A percentile compares a stretch with the other conserved stretches of the same genome.
These are phyloP conservation scores for Monoplex corrugatus DNA, from an alignment of 2,888 invertebrate species.

Conservation along the genomic window DNA sequence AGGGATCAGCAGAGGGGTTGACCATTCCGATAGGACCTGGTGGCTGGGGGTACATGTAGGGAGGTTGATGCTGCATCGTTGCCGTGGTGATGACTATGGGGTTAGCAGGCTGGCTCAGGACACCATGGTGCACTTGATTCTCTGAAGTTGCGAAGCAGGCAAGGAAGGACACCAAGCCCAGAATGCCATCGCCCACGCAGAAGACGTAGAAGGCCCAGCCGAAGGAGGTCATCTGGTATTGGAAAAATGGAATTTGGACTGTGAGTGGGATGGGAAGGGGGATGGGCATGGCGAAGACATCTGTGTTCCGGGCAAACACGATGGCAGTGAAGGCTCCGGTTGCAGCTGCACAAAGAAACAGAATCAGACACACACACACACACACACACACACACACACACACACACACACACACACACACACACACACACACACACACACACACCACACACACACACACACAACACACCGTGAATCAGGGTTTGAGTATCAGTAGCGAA, in stretches of 20 bases:
- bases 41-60: background rate
- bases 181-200: constrained; percentile 37
- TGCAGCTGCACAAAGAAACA: constrained; percentile 40
- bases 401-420: too few relatives aligned
- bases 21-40: background rate
- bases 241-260: too few relatives aligned
- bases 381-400: too few relatives aligned
- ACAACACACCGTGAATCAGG: too few relatives aligned
- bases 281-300: background rate
- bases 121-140: background rate
- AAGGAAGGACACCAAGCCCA: constrained; percentile 45
- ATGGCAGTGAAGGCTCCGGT: constrained; percentile 32
- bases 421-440: too few relatives aligned
- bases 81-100: background rate
- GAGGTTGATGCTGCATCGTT: background rate
- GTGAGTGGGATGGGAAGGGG: too few relatives aligned
- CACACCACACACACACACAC: too few relatives aligned
- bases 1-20: too few relatives aligned
- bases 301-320: constrained; percentile 31
- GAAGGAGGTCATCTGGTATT: background rate
- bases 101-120: background rate
- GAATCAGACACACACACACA: too few relatives aligned
- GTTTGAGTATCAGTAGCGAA: too few relatives aligned
- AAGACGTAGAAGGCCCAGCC: constrained; percentile 52
- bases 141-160: constrained; percentile 47